A percentile compares a stretch with the other conserved stretches of the same genome.
phyloP scores from a whole-genome alignment of 92 coral and sea anemone species.

The Palythoa heliodiscus region DNA sequence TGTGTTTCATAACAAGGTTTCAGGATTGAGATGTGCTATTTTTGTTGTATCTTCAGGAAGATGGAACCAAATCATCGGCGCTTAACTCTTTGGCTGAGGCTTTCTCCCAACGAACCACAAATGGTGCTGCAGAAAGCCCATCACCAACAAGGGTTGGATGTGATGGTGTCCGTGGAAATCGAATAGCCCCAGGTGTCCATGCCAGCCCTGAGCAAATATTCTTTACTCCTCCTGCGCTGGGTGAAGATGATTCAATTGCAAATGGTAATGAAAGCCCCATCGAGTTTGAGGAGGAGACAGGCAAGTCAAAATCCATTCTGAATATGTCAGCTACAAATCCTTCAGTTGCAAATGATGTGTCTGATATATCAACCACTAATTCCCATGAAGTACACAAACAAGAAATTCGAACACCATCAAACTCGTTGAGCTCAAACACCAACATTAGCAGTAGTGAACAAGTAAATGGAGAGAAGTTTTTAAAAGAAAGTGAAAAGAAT shows the following conservation, averaged over 20 bases:
- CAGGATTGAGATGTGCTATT: neutral
- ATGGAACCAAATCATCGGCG: slow-evolving; percentile 48
- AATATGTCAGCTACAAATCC: slow-evolving; percentile 12
- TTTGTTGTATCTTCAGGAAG: slow-evolving; percentile 31
- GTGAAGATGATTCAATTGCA: slow-evolving; percentile 2
- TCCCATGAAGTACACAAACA: neutral
- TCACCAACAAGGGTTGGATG: slow-evolving; percentile 64
- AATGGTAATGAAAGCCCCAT: slow-evolving; percentile 31
- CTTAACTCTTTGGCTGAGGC: slow-evolving; percentile 57
- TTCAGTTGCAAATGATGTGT: slow-evolving; percentile 29
- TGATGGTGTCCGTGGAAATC: slow-evolving; percentile 84
- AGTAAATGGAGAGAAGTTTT: slow-evolving; percentile 30
- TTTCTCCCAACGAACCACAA: slow-evolving; percentile 36
- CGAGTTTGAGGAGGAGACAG: neutral
- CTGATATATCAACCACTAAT: slow-evolving; percentile 9
- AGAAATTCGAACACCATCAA: neutral
- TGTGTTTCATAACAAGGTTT: too few relatives aligned
- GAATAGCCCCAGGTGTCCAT: slow-evolving; percentile 76
- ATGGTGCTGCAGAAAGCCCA: slow-evolving; percentile 51
- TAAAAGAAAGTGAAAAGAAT: slow-evolving; percentile 49
- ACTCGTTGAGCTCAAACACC: slow-evolving; percentile 13
- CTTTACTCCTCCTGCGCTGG: neutral
- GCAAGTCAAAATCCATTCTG: neutral
- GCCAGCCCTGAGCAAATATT: slow-evolving; percentile 38
- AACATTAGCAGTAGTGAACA: slow-evolving; percentile 17